These are phyloP conservation scores for Pteromalus puparum DNA, from an alignment of 1,140 invertebrate species.

Conservation along the genomic window DNA sequence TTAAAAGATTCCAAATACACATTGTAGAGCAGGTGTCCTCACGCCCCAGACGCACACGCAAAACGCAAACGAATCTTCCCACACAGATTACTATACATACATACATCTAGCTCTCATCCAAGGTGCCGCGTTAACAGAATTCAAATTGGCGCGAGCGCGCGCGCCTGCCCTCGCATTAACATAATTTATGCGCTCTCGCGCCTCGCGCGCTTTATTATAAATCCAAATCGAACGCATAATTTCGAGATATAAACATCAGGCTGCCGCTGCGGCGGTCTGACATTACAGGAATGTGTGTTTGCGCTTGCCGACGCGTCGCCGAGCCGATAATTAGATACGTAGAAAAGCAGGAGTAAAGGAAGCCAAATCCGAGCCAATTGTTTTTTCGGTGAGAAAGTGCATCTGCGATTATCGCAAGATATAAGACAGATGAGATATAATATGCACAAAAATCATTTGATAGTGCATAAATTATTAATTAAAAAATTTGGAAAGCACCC, in stretches of 20 bases:
- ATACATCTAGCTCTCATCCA: conserved; percentile 5
- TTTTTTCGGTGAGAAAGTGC: no score
- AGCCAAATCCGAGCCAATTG: no score
- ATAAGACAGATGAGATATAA: no score
- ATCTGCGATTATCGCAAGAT: no score
- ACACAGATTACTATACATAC: background rate
- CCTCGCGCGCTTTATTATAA: conserved; percentile 68
- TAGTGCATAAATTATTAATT: no score
- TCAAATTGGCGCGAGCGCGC: conserved; percentile 66
- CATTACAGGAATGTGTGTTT: conserved; percentile 21
- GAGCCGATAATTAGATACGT: conserved; percentile 20
- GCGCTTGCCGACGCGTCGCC: background rate
- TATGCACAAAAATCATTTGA: no score
- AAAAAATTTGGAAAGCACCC: no score
- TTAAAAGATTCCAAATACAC: conserved; percentile 15
- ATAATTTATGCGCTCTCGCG: conserved; percentile 73
- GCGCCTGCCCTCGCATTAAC: conserved; percentile 63
- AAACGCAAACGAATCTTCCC: no score
- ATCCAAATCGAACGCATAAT: conserved; percentile 71
- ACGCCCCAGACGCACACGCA: conserved; percentile 21
- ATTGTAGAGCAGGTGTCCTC: conserved; percentile 63
- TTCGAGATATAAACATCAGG: conserved; percentile 67
- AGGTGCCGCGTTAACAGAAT: conserved; percentile 73
- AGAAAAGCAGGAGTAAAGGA: background rate
- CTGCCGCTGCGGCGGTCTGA: background rate